Conservation (phyloP, 1,140 invertebrate genomes). For the Dysdera silvatica region DNA sequence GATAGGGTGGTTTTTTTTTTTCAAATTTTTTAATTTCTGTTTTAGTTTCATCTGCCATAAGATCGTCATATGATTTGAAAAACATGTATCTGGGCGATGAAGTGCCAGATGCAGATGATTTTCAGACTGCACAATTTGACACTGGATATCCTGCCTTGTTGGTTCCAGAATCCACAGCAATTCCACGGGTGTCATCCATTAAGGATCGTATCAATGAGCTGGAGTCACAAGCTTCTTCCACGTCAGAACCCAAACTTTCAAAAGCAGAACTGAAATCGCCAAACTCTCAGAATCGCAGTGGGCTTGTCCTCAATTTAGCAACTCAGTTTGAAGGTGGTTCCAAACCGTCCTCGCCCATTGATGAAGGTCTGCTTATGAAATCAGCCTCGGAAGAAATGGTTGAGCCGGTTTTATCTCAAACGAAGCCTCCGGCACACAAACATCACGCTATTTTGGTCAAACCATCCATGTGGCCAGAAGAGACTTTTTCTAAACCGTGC, state of each 20-base stretch:
- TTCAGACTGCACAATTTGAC: too few species aligned
- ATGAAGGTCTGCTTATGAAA: slow-evolving; percentile 38
- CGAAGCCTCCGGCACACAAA: slow-evolving; percentile 33
- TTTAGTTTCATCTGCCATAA: too few species aligned
- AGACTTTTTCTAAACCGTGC: neutral
- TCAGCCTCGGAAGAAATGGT: slow-evolving; percentile 31
- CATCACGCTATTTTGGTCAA: slow-evolving; percentile 46
- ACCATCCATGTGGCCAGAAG: slow-evolving; percentile 56
- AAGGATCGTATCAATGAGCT: slow-evolving; percentile 58
- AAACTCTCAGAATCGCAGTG: slow-evolving; percentile 45
- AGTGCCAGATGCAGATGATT: too few species aligned
- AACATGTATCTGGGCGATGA: too few species aligned
- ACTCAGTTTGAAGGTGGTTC: slow-evolving; percentile 52
- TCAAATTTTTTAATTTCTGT: too few species aligned
- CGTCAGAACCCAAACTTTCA: slow-evolving; percentile 11
- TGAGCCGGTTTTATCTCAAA: slow-evolving; percentile 28
- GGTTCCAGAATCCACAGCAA: too few species aligned
- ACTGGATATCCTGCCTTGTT: too few species aligned
- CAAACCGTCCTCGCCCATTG: slow-evolving; percentile 39
- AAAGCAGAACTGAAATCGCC: slow-evolving; percentile 32
- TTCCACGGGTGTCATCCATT: slow-evolving; percentile 42
- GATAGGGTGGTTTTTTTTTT: too few species aligned
- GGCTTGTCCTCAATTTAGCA: slow-evolving; percentile 57
- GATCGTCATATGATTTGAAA: too few species aligned
- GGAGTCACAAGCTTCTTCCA: slow-evolving; percentile 48